Conservation (phyloP, 92 coral and sea anemone genomes). For the Siderastrea siderea region DNA sequence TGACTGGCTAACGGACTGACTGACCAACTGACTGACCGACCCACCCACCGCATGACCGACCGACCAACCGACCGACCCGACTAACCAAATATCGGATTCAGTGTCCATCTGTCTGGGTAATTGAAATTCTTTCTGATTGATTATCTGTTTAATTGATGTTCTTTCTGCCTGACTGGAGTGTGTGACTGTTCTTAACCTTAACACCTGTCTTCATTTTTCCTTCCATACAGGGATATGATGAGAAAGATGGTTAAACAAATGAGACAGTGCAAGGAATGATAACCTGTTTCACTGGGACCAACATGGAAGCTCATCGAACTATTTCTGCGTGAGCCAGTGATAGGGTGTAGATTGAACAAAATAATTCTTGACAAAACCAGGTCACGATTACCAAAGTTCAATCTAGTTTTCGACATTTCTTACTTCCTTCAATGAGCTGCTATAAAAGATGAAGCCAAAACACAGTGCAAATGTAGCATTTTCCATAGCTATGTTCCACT, state of each 20-base stretch:
- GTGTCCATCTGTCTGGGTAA: too few relatives aligned
- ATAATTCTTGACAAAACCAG: too few relatives aligned
- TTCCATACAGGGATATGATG: constrained; percentile 76
- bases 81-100: neutral
- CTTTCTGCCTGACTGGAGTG: neutral
- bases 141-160: neutral
- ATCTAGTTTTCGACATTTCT: too few relatives aligned
- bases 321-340: neutral
- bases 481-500: too few relatives aligned
- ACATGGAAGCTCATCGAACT: neutral
- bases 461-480: too few relatives aligned
- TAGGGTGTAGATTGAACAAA: neutral
- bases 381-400: too few relatives aligned
- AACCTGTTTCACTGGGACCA: neutral
- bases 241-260: constrained; percentile 82
- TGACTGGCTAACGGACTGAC: neutral
- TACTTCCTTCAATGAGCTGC: too few relatives aligned
- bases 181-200: neutral
- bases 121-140: neutral
- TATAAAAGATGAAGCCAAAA: too few relatives aligned
- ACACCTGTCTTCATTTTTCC: too few relatives aligned
- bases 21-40: neutral
- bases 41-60: too few relatives aligned
- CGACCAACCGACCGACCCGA: neutral
- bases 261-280: constrained; percentile 60